Percentiles rank a stretch among this genome's conserved stretches.
These are phyloP conservation scores for Leptothorax acervorum DNA, from an alignment of 2,888 invertebrate genomes.

Conservation along the genomic window DNA sequence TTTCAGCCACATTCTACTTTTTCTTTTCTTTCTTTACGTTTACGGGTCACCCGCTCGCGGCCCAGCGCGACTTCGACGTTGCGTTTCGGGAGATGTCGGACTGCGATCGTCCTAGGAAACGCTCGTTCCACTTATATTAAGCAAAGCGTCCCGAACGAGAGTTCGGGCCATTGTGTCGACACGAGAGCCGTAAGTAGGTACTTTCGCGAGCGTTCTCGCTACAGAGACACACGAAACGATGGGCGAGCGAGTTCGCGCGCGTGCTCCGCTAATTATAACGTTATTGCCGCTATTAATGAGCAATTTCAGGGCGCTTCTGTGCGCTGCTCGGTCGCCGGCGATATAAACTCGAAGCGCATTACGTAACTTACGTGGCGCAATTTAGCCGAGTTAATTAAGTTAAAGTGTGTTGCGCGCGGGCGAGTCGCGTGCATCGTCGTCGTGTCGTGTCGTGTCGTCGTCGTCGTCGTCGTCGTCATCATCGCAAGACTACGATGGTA, in stretches of 20 bases:
- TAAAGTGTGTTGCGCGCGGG: slow-evolving; percentile 65
- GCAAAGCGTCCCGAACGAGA: not conserved
- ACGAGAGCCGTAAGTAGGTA: slow-evolving; percentile 21
- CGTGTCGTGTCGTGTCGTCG: not conserved
- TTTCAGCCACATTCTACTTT: not conserved
- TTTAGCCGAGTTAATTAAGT: slow-evolving; percentile 73
- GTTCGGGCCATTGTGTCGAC: slow-evolving; percentile 23
- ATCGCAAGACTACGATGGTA: not conserved
- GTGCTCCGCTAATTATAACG: slow-evolving; percentile 70
- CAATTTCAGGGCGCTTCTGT: slow-evolving; percentile 71
- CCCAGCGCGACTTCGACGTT: not conserved
- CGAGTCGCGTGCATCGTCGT: slow-evolving; percentile 29
- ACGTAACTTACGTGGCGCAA: slow-evolving; percentile 73
- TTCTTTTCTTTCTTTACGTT: not conserved
- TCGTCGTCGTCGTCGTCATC: not conserved
- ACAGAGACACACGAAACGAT: slow-evolving; percentile 40
- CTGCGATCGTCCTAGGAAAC: not conserved
- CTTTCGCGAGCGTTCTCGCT: slow-evolving; percentile 36
- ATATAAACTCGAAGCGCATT: slow-evolving; percentile 70
- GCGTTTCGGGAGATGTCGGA: not conserved
- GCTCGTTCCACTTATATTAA: not conserved
- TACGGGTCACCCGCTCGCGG: not conserved
- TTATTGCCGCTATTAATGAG: slow-evolving; percentile 75
- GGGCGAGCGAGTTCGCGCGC: slow-evolving; percentile 54
- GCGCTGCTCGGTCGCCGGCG: slow-evolving; percentile 53